A percentile compares a stretch with the other conserved stretches of the same genome.
Evolutionary conservation across 2,113 vertebrate species (phyloP).

Genomic region (Origma solitaria): DNA sequence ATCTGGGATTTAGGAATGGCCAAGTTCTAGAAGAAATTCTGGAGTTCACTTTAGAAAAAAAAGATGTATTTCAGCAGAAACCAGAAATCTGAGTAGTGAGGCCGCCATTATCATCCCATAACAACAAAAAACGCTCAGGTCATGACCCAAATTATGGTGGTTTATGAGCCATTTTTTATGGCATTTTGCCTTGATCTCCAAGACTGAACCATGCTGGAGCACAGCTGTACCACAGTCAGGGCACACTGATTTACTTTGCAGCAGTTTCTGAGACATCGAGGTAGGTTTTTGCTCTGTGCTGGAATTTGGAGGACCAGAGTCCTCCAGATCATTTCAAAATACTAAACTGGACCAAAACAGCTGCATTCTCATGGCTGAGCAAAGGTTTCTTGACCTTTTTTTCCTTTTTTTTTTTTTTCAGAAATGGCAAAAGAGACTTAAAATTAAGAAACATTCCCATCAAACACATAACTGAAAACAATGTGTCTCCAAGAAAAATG

Average conservation of each 20-base stretch:
- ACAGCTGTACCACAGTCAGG: not conserved
- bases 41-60: not conserved
- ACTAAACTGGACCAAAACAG: not conserved
- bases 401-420: not conserved
- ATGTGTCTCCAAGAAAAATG: slow-evolving; percentile 18
- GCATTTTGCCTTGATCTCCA: not conserved
- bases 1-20: not conserved
- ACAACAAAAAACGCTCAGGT: rapidly evolving
- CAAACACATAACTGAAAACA: slow-evolving; percentile 21
- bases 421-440: not conserved
- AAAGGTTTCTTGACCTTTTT: not conserved
- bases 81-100: not conserved
- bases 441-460: not conserved
- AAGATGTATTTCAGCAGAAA: not conserved
- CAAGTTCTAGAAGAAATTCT: not conserved
- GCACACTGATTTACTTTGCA: not conserved
- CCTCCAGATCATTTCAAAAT: not conserved
- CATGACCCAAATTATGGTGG: not conserved
- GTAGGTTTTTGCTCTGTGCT: not conserved
- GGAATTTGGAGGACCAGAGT: not conserved
- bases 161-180: not conserved
- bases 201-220: not conserved
- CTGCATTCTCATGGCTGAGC: not conserved
- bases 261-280: not conserved
- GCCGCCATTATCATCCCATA: not conserved